phyloP scores from a whole-genome alignment of 2,113 vertebrate genomes.

The Albula glossodonta region DNA sequence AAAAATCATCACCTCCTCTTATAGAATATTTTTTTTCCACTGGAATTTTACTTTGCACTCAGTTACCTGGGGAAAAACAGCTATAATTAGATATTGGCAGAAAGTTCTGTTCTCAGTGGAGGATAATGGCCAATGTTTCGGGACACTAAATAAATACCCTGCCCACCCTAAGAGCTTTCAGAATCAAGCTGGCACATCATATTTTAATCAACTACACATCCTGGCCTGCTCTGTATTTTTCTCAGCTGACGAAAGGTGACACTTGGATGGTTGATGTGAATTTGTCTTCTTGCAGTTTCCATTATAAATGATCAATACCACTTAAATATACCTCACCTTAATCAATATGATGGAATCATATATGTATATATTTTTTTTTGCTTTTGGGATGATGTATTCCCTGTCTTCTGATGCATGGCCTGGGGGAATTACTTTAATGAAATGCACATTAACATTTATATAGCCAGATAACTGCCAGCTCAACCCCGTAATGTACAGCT shows the following conservation, averaged over 20 bases:
- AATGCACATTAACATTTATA: constrained; percentile 9
- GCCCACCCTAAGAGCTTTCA: not conserved
- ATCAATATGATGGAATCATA: constrained; percentile 73
- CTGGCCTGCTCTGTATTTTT: not conserved
- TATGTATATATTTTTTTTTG: not conserved
- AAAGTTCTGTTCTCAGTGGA: not conserved
- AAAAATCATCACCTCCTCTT: not conserved
- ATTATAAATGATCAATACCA: constrained; percentile 44
- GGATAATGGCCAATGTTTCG: not conserved
- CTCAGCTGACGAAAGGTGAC: constrained; percentile 4
- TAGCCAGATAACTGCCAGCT: constrained; percentile 56
- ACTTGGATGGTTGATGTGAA: constrained; percentile 5
- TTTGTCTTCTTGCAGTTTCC: constrained; percentile 50
- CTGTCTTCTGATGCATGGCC: not conserved
- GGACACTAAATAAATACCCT: not conserved
- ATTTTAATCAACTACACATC: not conserved
- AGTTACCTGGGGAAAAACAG: not conserved
- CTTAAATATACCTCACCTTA: constrained; percentile 50
- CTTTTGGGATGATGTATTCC: not conserved
- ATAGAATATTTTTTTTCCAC: not conserved
- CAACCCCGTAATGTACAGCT: constrained; percentile 24
- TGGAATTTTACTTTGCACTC: not conserved
- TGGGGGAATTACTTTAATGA: constrained; percentile 1
- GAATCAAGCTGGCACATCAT: not conserved
- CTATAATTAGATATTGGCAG: not conserved